Evolutionary conservation across 2,113 vertebrate genomes (phyloP).

Genomic region (Epinephelus cyanopodus): DNA sequence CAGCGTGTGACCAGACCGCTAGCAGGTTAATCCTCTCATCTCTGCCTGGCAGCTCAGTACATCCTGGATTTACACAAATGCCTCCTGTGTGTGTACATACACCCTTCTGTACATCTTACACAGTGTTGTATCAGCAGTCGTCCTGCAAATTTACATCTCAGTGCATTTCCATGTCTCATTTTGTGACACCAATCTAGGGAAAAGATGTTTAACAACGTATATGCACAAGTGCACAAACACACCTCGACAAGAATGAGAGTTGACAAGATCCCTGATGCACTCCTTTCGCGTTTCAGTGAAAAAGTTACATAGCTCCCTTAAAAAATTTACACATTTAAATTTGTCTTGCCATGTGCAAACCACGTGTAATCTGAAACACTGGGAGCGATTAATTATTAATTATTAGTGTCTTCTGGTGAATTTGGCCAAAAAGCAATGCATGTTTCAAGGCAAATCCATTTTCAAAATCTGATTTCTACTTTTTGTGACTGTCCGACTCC

Average conservation of each 20-base stretch:
- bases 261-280: neutral
- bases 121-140: neutral
- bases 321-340: neutral
- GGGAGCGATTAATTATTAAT: no score
- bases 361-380: neutral
- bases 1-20: constrained; percentile 14
- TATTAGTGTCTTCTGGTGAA: neutral
- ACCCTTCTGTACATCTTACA: neutral
- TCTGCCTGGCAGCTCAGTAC: constrained; percentile 53
- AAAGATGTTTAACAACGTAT: neutral
- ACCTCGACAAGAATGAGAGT: no score
- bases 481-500: neutral
- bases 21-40: constrained; percentile 64
- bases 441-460: neutral
- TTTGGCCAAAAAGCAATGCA: neutral
- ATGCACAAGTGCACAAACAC: neutral
- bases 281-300: neutral
- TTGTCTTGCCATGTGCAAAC: neutral
- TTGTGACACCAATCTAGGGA: no score
- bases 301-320: neutral
- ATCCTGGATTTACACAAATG: constrained; percentile 66
- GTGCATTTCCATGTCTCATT: neutral
- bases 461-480: neutral
- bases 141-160: neutral
- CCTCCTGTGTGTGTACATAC: constrained; percentile 19